Conservation (phyloP, 1,140 invertebrate species). For the Portunus trituberculatus region DNA sequence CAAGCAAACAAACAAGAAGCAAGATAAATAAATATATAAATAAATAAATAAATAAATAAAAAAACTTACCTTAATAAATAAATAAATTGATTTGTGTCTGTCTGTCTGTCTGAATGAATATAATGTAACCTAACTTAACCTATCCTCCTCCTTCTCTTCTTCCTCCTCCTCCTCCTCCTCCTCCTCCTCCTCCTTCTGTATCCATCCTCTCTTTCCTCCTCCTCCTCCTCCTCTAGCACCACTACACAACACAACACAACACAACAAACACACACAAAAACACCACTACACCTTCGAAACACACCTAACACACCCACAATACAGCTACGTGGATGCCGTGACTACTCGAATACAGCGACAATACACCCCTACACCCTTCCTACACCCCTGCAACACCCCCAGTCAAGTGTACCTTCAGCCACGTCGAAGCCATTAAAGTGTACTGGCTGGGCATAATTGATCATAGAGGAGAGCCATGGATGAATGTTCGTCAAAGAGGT, state of each 20-base stretch:
- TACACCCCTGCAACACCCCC: neutral
- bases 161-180: neutral
- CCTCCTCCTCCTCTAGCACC: neutral
- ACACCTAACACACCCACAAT: neutral
- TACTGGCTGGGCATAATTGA: conserved; percentile 99
- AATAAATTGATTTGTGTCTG: neutral
- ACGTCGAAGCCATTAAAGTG: conserved; percentile 99
- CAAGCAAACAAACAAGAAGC: neutral
- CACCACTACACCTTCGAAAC: no score
- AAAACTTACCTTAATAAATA: no score
- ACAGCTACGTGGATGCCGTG: no score
- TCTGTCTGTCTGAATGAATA: no score
- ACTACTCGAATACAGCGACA: neutral
- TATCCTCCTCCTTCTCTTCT: neutral
- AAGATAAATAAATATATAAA: neutral
- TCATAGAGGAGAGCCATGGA: conserved; percentile 98
- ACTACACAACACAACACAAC: neutral
- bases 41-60: no score
- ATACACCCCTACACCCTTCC: neutral
- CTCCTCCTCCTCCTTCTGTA: no score
- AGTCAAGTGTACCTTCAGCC: conserved; percentile 88
- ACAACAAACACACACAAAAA: neutral
- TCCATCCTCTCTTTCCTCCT: no score
- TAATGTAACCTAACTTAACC: no score
- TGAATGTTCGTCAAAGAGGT: conserved; percentile 85